Evolutionary conservation across 37 sponge, comb jelly and placozoan genomes (phyloP).

Genomic region (Amphimedon queenslandica): DNA sequence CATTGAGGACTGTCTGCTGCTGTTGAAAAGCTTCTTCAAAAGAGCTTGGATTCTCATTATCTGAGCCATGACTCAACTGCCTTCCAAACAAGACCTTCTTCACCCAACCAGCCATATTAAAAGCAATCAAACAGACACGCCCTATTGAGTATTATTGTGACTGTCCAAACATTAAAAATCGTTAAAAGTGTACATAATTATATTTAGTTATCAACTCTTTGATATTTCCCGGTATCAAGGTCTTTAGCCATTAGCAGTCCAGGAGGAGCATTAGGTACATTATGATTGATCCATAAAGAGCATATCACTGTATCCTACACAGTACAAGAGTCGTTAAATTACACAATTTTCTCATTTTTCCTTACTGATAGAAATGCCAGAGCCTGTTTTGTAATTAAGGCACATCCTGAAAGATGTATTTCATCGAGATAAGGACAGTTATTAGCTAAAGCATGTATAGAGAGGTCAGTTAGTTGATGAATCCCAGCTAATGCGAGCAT

Average conservation of each 20-base stretch:
- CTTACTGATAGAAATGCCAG: constrained; percentile 56
- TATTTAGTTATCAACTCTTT: constrained; percentile 41
- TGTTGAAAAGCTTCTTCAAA: constrained; percentile 58
- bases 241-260: constrained; percentile 77
- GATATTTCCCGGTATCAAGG: constrained; percentile 75
- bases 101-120: constrained; percentile 25
- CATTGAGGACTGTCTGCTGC: too few species aligned
- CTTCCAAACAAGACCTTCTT: constrained; percentile 55
- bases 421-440: constrained; percentile 66
- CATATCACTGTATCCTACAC: constrained; percentile 57
- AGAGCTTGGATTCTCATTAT: constrained; percentile 39
- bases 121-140: not conserved
- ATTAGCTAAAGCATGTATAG: constrained; percentile 58
- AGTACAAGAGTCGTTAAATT: too few species aligned
- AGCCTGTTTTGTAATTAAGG: constrained; percentile 66
- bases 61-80: constrained; percentile 73
- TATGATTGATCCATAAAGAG: constrained; percentile 43
- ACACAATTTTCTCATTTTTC: not conserved
- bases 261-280: constrained; percentile 59
- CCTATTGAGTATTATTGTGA: too few species aligned
- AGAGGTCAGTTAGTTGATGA: constrained; percentile 66
- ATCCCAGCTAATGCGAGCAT: constrained; percentile 67
- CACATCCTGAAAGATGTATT: constrained; percentile 72
- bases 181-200: not conserved
- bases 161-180: not conserved